These are phyloP conservation scores for Pogonocichla stellata DNA, from an alignment of 2,113 vertebrate genomes.

Conservation along the genomic window DNA sequence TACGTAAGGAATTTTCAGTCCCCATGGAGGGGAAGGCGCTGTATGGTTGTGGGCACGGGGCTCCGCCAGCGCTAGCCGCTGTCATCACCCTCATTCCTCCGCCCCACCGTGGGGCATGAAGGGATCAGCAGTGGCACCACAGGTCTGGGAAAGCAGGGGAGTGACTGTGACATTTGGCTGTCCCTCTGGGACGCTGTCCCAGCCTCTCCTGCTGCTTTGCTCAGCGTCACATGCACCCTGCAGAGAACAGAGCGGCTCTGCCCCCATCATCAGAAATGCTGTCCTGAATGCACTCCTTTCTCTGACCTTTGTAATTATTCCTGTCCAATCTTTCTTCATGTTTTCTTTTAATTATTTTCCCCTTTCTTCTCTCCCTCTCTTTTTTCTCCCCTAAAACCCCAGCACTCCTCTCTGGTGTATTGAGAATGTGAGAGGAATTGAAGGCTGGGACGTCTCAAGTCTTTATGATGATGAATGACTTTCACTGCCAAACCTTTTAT, in stretches of 20 bases:
- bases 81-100: not conserved
- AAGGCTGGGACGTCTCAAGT: conserved; percentile 86
- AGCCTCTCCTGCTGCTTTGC: not conserved
- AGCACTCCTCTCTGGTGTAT: conserved; percentile 73
- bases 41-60: accelerated
- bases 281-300: conserved; percentile 46
- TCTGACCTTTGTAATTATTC: conserved; percentile 78
- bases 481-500: conserved; percentile 87
- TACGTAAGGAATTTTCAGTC: not conserved
- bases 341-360: conserved; percentile 55
- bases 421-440: conserved; percentile 91
- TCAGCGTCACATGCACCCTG: not conserved
- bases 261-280: not conserved
- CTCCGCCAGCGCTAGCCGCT: accelerated
- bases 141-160: not conserved
- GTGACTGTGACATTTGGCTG: accelerated
- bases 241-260: not conserved
- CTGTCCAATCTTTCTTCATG: conserved; percentile 67
- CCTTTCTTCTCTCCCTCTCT: conserved; percentile 53
- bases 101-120: accelerated
- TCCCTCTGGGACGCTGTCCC: not conserved
- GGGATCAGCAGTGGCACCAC: not conserved
- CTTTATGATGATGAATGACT: conserved; percentile 98
- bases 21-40: accelerated
- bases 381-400: conserved; percentile 24